These are phyloP conservation scores for Vombatus ursinus DNA, from an alignment of 2,113 vertebrate genomes.

Conservation along the genomic window DNA sequence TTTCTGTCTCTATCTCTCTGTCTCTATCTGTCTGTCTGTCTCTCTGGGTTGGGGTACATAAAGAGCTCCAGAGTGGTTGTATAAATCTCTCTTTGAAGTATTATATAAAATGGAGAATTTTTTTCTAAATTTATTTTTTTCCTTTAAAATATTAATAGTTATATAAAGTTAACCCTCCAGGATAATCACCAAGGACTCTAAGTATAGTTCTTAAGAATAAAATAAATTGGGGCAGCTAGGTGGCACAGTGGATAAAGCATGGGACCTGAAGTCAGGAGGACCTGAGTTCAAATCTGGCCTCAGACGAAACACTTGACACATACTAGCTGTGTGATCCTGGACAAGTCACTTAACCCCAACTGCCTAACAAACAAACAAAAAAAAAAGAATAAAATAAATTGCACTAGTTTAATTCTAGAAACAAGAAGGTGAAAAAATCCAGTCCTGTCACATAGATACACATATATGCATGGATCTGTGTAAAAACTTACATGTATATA, in stretches of 20 bases:
- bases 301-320: too few relatives aligned
- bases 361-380: too few relatives aligned
- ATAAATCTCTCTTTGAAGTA: not conserved
- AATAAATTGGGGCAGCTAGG: too few relatives aligned
- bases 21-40: not conserved
- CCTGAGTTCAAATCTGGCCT: too few relatives aligned
- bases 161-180: not conserved
- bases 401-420: not conserved
- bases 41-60: not conserved
- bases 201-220: constrained; percentile 19
- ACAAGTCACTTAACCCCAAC: too few relatives aligned
- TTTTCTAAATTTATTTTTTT: not conserved
- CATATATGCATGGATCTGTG: too few relatives aligned
- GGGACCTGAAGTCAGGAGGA: too few relatives aligned
- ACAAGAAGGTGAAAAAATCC: not conserved
- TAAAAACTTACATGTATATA: too few relatives aligned
- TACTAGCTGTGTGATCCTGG: too few relatives aligned
- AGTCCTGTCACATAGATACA: not conserved
- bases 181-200: not conserved
- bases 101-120: not conserved
- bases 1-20: not conserved
- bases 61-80: not conserved
- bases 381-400: too few relatives aligned
- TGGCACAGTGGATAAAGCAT: too few relatives aligned
- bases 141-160: not conserved